These are phyloP conservation scores for Chlorops oryzae DNA, from an alignment of 1,140 invertebrate species.

Conservation along the genomic window DNA sequence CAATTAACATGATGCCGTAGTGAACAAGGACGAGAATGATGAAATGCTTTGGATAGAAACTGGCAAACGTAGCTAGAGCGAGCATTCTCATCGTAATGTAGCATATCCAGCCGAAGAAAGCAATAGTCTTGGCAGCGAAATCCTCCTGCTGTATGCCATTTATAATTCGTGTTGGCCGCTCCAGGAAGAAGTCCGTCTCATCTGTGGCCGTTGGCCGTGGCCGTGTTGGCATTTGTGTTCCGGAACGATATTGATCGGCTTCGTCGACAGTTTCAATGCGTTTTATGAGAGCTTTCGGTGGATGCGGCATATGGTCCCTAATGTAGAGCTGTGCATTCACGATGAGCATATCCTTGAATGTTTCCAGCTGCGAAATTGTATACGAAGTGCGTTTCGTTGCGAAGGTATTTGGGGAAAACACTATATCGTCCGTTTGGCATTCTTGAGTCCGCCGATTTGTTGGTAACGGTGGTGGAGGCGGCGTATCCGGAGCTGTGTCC, in stretches of 20 bases:
- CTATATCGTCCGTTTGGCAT: not conserved
- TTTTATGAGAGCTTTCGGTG: conserved; percentile 31
- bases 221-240: conserved; percentile 10
- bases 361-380: conserved; percentile 34
- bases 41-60: conserved; percentile 59
- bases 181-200: conserved; percentile 45
- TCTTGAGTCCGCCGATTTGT: conserved; percentile 8
- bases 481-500: conserved; percentile 34
- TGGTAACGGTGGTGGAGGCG: conserved; percentile 30
- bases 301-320: conserved; percentile 38
- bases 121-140: conserved; percentile 56
- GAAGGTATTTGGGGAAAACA: conserved; percentile 20
- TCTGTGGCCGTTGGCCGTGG: conserved; percentile 27
- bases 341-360: conserved; percentile 41
- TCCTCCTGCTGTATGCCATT: conserved; percentile 64
- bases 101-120: conserved; percentile 65
- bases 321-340: conserved; percentile 44
- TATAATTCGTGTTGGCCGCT: conserved; percentile 37
- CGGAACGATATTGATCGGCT: conserved; percentile 17
- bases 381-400: conserved; percentile 23
- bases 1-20: conserved; percentile 55
- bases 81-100: conserved; percentile 63
- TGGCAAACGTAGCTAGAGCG: conserved; percentile 62
- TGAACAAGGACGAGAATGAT: conserved; percentile 54
- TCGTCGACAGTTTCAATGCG: conserved; percentile 16